Percentiles rank a stretch among this genome's conserved stretches.
Evolutionary conservation across 2,888 invertebrate species (phyloP).

Genomic region (Spisula subtruncata): DNA sequence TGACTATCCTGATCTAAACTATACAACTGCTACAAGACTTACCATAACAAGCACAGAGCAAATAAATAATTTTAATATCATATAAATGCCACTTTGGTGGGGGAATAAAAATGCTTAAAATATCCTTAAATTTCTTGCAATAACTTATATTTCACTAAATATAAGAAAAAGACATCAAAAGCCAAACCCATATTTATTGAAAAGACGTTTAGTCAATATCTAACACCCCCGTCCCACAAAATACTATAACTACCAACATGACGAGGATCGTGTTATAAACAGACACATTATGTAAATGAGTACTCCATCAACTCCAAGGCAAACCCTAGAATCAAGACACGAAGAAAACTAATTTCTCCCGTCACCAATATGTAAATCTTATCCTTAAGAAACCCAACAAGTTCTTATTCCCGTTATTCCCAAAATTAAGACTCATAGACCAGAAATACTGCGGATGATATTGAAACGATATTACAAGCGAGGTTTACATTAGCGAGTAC

Average conservation of each 20-base stretch:
- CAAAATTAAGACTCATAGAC: not conserved
- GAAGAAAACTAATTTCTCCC: not conserved
- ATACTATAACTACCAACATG: too few species aligned
- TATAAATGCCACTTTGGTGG: too few species aligned
- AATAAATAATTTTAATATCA: too few species aligned
- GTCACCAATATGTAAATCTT: not conserved
- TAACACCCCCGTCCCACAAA: too few species aligned
- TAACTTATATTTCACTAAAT: not conserved
- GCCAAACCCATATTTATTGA: not conserved
- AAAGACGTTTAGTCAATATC: not conserved
- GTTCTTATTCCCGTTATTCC: not conserved
- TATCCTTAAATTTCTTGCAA: not conserved
- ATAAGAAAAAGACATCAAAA: not conserved
- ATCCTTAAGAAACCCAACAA: not conserved
- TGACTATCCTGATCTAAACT: too few species aligned
- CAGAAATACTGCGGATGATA: not conserved
- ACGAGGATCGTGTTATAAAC: not conserved
- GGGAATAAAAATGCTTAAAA: too few species aligned
- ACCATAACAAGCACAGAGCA: too few species aligned
- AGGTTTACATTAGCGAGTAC: not conserved
- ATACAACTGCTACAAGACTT: too few species aligned
- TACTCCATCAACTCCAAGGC: not conserved
- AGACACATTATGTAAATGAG: constrained; percentile 1
- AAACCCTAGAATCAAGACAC: not conserved
- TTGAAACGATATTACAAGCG: not conserved